Evolutionary conservation across 37 sponge, comb jelly and placozoan species (phyloP), one percentile per base, ranked within the genome.

Genomic region (Amphimedon queenslandica): DNA sequence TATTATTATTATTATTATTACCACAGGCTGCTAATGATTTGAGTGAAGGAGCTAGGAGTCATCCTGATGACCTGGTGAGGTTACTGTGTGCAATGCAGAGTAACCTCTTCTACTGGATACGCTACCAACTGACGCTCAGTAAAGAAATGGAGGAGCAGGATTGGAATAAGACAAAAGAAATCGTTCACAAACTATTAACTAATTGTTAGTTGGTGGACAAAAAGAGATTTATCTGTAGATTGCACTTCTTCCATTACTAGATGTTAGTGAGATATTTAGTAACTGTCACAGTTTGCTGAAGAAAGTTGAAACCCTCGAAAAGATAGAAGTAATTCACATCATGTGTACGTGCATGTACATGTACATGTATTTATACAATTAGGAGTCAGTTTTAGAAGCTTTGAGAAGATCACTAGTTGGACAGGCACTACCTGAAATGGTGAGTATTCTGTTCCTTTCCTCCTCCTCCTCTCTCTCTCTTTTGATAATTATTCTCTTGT

Each of bases 1-100:
- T 8, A 47, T 47, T 8, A 47, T 13, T 47, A 13, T 25, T 6
- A n/a, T 60, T 60, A 25, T n/a, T 60, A 13, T n/a, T 25, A 25
- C 28, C 21, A n/a, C 21, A 60, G 61, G 61, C 28, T 6, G 61
- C 8, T 6, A 25, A 6, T n/a, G 27, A 25, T 11, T 25, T 60
- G 23, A n/a, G 21, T 6, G 51, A 38, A 40, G 74, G 56, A 53
- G 69, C 63, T 5, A 3, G 34, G 20, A 18, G 61, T 24, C 75
- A 57, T 31, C 73, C 77, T 5, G 66, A 77, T 60, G 73, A 87
- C 53, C 82, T 87, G 30, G 68, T 80, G 13, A 63, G 72, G 51
- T 61, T 87, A 66, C 67, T 87, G 30, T 36, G 87, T 60, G 72
- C 82, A 35, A 61, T 87, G 1, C 87, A 87, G 73, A 76, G 82